Evolutionary conservation across 2,113 vertebrate genomes (phyloP), one percentile per base, ranked within the genome.

Genomic region (Leucopsar rothschildi): DNA sequence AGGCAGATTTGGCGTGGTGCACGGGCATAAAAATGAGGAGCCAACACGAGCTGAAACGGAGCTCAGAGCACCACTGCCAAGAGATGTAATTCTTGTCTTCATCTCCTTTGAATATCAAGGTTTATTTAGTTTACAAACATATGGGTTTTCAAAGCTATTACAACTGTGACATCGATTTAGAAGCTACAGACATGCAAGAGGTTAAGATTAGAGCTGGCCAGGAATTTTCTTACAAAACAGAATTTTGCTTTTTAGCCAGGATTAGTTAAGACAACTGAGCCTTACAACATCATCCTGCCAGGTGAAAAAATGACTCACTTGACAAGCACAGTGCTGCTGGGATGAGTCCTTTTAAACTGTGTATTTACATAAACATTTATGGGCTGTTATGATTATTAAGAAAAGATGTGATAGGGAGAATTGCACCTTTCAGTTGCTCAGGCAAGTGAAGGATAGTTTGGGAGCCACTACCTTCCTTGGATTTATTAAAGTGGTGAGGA

Each of bases 41-140:
- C 92, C 96, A 97, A 95, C 91, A 63, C 6, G 89, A 94, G 95
- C 88, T 97, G 95, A 97, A 95, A 91, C 65, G 53, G 88, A 97
- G 95, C 95, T 93, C 69, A 75, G 94, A 93, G 83, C 94, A 86
- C 52, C 92, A 90, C 21, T 97, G 96, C 96, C 96, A 97, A 97
- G 94, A 97, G 95, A 96, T 97, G 96, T 97, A 97, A 97, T 96
- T 95, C 94, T 95, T 97, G 96, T 92, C 92, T 97, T 94, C 95
- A 91, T 96, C 88, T 96, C 94, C 96, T 97, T 96, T 94, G 96
- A 93, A 94, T 95, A 96, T 94, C 95, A 97, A 96, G 96, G 96
- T 97, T 97, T 97, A 81, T 94, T 95, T 94, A 93, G 96, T 97
- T 97, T 97, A 94, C 92, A 97, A 97, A 96, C 96, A 96, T 97